Conservation (phyloP, 2,888 invertebrate genomes). For the Drosophila incognita region DNA sequence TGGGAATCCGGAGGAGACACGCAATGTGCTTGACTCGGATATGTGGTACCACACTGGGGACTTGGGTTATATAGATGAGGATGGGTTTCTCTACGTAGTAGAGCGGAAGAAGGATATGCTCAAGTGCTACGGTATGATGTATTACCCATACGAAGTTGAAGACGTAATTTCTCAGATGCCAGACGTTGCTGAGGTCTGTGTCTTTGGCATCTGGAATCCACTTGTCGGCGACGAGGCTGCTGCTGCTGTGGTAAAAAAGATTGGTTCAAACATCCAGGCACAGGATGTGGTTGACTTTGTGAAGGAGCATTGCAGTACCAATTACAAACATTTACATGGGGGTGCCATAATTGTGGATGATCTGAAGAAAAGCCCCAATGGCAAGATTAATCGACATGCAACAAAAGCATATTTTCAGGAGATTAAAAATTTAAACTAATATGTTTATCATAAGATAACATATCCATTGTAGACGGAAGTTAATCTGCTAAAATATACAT, state of each 20-base stretch:
- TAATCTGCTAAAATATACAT: no score
- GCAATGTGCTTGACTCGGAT: no score
- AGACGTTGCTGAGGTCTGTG: conserved; percentile 76
- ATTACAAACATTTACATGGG: conserved; percentile 77
- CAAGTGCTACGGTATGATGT: conserved; percentile 74
- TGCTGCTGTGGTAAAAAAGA: conserved; percentile 73
- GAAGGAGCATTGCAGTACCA: conserved; percentile 50
- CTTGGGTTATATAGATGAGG: conserved; percentile 82
- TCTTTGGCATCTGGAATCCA: conserved; percentile 77
- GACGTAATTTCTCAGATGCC: conserved; percentile 71
- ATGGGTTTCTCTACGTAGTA: conserved; percentile 75
- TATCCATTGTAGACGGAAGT: no score
- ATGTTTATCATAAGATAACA: no score
- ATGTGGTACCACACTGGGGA: conserved; percentile 83
- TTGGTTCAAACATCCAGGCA: conserved; percentile 61
- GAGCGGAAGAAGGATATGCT: conserved; percentile 82
- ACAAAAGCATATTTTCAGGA: no score
- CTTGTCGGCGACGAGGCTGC: conserved; percentile 78
- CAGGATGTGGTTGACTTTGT: conserved; percentile 76
- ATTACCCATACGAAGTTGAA: conserved; percentile 82
- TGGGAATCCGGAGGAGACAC: no score
- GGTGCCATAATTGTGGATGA: conserved; percentile 78
- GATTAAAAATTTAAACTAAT: no score
- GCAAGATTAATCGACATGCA: conserved; percentile 61
- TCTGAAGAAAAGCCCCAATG: conserved; percentile 72